These are phyloP conservation scores for Vanessa tameamea DNA, from an alignment of 1,140 invertebrate species.

Conservation along the genomic window DNA sequence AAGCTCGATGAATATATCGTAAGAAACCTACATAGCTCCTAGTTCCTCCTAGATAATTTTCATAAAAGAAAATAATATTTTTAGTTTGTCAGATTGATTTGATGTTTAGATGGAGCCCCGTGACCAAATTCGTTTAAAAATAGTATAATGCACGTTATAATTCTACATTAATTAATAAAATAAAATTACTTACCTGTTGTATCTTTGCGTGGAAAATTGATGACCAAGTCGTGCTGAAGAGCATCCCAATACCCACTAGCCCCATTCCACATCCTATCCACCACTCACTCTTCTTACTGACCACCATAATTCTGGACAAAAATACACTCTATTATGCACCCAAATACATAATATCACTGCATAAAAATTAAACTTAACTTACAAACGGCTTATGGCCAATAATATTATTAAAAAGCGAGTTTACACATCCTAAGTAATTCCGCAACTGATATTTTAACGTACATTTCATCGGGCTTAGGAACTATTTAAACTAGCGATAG, in stretches of 20 bases:
- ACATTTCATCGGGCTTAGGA: not conserved
- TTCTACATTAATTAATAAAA: not conserved
- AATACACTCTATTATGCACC: not conserved
- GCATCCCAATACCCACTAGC: slow-evolving; percentile 16
- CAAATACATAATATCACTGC: not conserved
- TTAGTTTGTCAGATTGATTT: no score
- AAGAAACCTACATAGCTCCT: no score
- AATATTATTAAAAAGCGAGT: not conserved
- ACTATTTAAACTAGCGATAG: not conserved
- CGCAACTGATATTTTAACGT: not conserved
- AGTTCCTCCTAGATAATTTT: no score
- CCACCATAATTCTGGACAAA: slow-evolving; percentile 23
- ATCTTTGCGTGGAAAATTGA: slow-evolving; percentile 33
- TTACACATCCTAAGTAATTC: not conserved
- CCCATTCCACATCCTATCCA: slow-evolving; percentile 29
- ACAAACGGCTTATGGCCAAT: no score
- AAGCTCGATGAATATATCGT: no score
- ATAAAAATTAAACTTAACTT: no score
- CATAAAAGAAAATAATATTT: no score
- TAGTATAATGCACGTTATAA: no score
- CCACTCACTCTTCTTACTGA: slow-evolving; percentile 31
- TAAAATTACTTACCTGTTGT: slow-evolving; percentile 27
- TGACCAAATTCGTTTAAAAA: no score
- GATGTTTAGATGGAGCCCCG: no score
- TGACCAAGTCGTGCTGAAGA: slow-evolving; percentile 27